These are phyloP conservation scores for Potamilus streckersoni DNA, from an alignment of 1,140 invertebrate species.

Conservation along the genomic window DNA sequence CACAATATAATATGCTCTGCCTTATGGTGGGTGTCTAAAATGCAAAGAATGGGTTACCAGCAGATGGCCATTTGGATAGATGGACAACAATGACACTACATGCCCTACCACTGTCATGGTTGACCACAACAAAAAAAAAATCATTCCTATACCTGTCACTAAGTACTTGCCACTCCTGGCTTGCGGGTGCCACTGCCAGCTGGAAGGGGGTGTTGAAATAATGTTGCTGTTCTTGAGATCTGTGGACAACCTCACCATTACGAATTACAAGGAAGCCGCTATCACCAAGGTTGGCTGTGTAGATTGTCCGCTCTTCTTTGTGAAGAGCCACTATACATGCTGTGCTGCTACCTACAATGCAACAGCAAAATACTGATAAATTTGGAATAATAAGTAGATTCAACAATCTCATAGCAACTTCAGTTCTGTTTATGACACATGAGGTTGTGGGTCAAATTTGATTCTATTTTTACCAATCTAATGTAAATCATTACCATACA, in stretches of 20 bases:
- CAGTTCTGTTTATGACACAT: not conserved
- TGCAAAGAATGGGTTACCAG: too few relatives aligned
- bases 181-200: slow-evolving; percentile 90
- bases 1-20: too few relatives aligned
- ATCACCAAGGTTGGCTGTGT: slow-evolving; percentile 98
- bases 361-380: slow-evolving; percentile 3
- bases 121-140: too few relatives aligned
- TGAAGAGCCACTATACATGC: slow-evolving; percentile 95
- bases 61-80: too few relatives aligned
- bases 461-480: too few relatives aligned
- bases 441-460: not conserved
- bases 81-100: too few relatives aligned
- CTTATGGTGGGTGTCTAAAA: too few relatives aligned
- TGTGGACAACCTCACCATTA: slow-evolving; percentile 83
- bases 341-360: slow-evolving; percentile 88
- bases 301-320: slow-evolving; percentile 87
- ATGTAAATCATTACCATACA: too few relatives aligned
- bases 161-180: slow-evolving; percentile 83
- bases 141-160: slow-evolving; percentile 80
- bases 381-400: not conserved
- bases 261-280: slow-evolving; percentile 95
- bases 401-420: not conserved
- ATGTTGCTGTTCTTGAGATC: slow-evolving; percentile 96
- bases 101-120: too few relatives aligned
- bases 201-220: slow-evolving; percentile 99